phyloP scores from a whole-genome alignment of 2,888 invertebrate genomes.

The Drosophila bunnanda region DNA sequence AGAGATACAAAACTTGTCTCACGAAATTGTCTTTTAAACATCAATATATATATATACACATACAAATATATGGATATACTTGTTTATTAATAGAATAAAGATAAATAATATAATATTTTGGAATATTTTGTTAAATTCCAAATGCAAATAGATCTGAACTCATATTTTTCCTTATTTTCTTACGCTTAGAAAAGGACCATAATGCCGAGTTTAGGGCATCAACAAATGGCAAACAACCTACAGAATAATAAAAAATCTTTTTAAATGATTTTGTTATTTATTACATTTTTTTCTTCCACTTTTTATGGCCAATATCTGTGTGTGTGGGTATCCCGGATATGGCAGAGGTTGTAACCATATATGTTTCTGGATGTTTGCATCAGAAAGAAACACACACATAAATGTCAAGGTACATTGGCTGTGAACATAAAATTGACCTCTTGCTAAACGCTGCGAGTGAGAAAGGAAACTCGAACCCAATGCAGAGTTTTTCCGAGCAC shows the following conservation, averaged over 20 bases:
- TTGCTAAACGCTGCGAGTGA: constrained; percentile 4
- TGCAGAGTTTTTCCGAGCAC: constrained; percentile 45
- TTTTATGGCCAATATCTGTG: constrained; percentile 12
- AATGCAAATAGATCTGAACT: constrained; percentile 1
- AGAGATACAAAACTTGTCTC: neutral
- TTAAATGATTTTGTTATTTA: constrained; percentile 51
- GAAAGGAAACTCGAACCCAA: constrained; percentile 6
- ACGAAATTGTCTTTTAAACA: neutral
- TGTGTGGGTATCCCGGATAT: constrained; percentile 12
- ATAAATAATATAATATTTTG: neutral
- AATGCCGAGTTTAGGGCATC: constrained; percentile 3
- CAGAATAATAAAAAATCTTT: constrained; percentile 32
- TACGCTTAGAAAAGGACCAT: neutral
- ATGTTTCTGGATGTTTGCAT: constrained; percentile 21
- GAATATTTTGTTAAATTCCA: constrained; percentile 1
- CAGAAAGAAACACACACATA: constrained; percentile 30
- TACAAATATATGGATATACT: no score
- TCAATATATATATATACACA: neutral
- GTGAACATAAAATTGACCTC: constrained; percentile 48
- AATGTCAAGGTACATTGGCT: constrained; percentile 64
- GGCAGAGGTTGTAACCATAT: constrained; percentile 3
- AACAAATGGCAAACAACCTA: constrained; percentile 37
- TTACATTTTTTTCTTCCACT: constrained; percentile 28
- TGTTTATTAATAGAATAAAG: neutral
- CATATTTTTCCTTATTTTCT: constrained; percentile 7